A percentile compares a stretch with the other conserved stretches of the same genome.
Evolutionary conservation across 2,797 vertebrate genomes (phyloP).

Genomic region (Eupleurogrammus muticus): DNA sequence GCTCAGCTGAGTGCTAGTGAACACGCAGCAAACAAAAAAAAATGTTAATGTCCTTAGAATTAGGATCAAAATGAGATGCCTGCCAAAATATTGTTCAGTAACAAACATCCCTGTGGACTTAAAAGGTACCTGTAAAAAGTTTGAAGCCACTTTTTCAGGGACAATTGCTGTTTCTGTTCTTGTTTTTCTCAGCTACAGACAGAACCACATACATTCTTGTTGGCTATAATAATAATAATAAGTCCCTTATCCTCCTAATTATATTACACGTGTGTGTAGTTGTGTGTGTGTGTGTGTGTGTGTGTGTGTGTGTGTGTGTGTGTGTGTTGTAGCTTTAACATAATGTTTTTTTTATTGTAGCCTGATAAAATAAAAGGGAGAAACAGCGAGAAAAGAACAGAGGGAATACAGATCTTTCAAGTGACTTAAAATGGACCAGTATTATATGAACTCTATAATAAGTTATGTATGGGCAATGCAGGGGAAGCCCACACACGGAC

Average conservation of each 20-base stretch:
- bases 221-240: too few species aligned
- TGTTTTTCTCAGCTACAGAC: too few species aligned
- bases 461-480: constrained; percentile 53
- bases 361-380: constrained; percentile 3
- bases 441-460: constrained; percentile 55
- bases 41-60: constrained; percentile 2
- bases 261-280: background rate
- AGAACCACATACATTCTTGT: too few species aligned
- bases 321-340: background rate
- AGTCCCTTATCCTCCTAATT: too few species aligned
- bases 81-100: constrained; percentile 5
- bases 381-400: constrained; percentile 27
- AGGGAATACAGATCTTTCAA: background rate
- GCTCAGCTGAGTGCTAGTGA: constrained; percentile 42
- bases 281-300: too few species aligned
- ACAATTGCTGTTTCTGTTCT: constrained; percentile 1
- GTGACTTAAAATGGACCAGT: background rate
- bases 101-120: background rate
- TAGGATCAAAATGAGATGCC: constrained; percentile 13
- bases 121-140: background rate
- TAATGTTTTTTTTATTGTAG: constrained; percentile 7
- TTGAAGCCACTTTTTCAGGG: background rate
- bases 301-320: too few species aligned
- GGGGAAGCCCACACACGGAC: constrained; percentile 66
- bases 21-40: constrained; percentile 35